Evolutionary conservation across 2,797 vertebrate genomes (phyloP).

Genomic region (Rhinatrema bivittatum): DNA sequence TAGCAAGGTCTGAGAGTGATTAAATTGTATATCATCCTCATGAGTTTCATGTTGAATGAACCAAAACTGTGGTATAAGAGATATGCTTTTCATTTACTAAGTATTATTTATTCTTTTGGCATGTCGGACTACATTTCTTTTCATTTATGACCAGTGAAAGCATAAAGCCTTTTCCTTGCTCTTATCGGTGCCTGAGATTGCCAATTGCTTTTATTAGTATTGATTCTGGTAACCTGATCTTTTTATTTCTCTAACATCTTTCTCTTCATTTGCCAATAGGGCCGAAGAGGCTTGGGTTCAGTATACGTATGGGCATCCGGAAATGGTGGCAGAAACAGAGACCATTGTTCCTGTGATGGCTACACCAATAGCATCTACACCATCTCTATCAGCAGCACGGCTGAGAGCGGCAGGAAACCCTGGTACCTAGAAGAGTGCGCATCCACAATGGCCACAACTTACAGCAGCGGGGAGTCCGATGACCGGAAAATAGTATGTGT

Average conservation of each 20-base stretch:
- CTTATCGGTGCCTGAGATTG: too few species aligned
- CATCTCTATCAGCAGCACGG: conserved; percentile 96
- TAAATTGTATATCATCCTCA: too few species aligned
- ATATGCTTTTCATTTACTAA: too few species aligned
- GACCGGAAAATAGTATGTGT: conserved; percentile 90
- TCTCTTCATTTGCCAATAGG: conserved; percentile 58
- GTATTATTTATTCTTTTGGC: too few species aligned
- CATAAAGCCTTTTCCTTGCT: too few species aligned
- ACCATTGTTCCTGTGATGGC: conserved; percentile 95
- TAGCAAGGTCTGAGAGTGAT: too few species aligned
- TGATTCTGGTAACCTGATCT: too few species aligned
- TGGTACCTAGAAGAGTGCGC: conserved; percentile 97
- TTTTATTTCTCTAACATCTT: conserved; percentile 13
- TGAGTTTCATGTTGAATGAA: too few species aligned
- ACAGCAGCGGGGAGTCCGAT: conserved; percentile 96
- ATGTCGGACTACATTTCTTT: too few species aligned
- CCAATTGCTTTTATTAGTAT: too few species aligned
- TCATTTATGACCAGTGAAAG: too few species aligned
- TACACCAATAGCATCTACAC: conserved; percentile 98
- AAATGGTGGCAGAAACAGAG: conserved; percentile 91
- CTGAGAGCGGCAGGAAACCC: conserved; percentile 92
- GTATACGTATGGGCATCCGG: conserved; percentile 97
- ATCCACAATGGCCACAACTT: conserved; percentile 91
- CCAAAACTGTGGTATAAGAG: too few species aligned
- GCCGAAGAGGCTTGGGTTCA: conserved; percentile 86